These are phyloP conservation scores for Amiota minor DNA, from an alignment of 2,888 invertebrate genomes.

Conservation along the genomic window DNA sequence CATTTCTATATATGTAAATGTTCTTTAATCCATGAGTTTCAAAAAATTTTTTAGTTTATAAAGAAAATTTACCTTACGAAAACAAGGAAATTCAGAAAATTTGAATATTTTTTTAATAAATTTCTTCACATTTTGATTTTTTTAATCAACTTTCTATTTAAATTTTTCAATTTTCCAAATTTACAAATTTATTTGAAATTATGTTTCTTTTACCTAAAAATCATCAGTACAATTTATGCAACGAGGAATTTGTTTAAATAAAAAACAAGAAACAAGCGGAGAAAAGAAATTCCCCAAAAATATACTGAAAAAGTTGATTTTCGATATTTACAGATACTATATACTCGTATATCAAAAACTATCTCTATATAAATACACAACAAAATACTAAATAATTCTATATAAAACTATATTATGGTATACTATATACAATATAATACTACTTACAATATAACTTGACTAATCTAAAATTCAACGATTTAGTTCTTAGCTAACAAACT, in stretches of 20 bases:
- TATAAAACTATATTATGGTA: too few species aligned
- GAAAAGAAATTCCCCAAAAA: constrained; percentile 14
- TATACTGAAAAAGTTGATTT: background rate
- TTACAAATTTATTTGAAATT: background rate
- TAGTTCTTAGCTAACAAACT: background rate
- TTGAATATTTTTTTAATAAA: background rate
- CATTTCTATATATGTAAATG: too few species aligned
- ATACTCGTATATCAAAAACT: too few species aligned
- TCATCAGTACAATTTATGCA: constrained; percentile 63
- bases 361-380: too few species aligned
- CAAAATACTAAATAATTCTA: too few species aligned
- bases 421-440: too few species aligned
- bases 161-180: background rate
- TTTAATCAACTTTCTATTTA: background rate
- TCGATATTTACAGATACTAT: too few species aligned
- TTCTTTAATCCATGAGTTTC: too few species aligned
- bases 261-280: constrained; percentile 9
- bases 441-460: background rate
- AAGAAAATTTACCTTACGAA: too few species aligned
- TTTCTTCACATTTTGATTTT: background rate
- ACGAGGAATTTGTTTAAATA: constrained; percentile 58
- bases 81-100: too few species aligned
- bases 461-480: constrained; percentile 40
- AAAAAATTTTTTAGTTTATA: too few species aligned
- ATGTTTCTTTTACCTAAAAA: constrained; percentile 30